phyloP scores from a whole-genome alignment of 2,797 vertebrate genomes.

The Sylvilagus floridanus region DNA sequence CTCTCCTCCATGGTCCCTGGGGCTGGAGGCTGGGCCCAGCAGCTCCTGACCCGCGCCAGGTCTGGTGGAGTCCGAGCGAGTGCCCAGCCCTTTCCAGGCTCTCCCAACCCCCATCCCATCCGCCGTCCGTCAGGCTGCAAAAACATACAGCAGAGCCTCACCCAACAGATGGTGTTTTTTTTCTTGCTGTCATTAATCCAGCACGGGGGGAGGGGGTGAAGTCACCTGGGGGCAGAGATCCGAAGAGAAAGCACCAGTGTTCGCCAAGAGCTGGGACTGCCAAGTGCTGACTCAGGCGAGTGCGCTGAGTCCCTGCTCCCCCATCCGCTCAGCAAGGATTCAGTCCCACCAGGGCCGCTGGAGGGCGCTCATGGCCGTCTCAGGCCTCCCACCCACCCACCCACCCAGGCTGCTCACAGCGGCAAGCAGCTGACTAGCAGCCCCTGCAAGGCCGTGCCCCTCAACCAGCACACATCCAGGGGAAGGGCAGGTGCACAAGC shows the following conservation, averaged over 20 bases:
- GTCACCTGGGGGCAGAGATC: background rate
- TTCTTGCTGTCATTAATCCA: background rate
- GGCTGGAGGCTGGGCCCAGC: background rate
- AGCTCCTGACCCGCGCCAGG: background rate
- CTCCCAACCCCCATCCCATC: background rate
- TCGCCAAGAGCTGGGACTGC: background rate
- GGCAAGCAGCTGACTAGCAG: background rate
- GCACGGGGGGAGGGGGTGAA: background rate
- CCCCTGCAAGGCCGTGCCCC: background rate
- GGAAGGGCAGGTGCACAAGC: background rate
- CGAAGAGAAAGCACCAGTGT: conserved; percentile 21
- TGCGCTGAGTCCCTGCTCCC: background rate
- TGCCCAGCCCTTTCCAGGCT: background rate
- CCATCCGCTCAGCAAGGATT: too few species aligned
- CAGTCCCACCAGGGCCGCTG: background rate
- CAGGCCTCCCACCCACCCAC: background rate
- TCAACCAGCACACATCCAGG: background rate
- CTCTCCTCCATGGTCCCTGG: background rate
- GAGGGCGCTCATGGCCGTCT: background rate
- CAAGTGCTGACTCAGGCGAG: background rate
- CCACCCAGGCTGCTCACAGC: background rate
- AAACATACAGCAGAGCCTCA: background rate
- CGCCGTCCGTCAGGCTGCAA: background rate
- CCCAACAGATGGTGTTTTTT: background rate
- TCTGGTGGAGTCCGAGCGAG: too few species aligned